Evolutionary conservation across 2,113 vertebrate species (phyloP).

Genomic region (Silurus glanis): DNA sequence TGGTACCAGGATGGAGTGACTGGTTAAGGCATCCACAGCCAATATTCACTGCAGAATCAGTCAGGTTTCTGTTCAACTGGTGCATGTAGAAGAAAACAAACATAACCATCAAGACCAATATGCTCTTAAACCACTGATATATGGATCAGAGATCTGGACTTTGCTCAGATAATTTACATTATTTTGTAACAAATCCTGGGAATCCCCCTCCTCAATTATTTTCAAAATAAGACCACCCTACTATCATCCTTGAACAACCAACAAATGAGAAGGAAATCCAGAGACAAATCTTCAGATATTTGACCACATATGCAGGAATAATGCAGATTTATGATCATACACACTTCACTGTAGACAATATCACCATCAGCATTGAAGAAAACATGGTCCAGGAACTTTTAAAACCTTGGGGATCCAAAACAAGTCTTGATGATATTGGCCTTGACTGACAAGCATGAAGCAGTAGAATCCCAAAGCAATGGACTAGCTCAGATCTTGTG

Average conservation of each 20-base stretch:
- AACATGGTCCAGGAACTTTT: background rate
- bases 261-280: background rate
- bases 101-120: background rate
- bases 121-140: background rate
- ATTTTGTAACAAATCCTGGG: background rate
- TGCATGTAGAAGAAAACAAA: background rate
- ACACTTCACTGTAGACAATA: background rate
- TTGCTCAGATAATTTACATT: background rate
- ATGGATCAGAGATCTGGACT: background rate
- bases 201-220: background rate
- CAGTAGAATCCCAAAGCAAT: background rate
- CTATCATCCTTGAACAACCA: background rate
- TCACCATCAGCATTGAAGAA: background rate
- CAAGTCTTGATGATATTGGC: background rate
- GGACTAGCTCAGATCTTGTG: too few species aligned
- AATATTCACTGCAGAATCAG: background rate
- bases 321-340: background rate
- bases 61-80: background rate
- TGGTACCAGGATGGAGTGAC: background rate
- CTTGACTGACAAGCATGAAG: background rate
- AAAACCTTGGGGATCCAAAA: background rate
- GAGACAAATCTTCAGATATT: background rate
- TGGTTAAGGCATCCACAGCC: background rate
- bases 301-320: background rate
- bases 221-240: background rate